Base-by-base conservation (phyloP, 2,113 vertebrate species). In the Charadrius vociferus region DNA sequence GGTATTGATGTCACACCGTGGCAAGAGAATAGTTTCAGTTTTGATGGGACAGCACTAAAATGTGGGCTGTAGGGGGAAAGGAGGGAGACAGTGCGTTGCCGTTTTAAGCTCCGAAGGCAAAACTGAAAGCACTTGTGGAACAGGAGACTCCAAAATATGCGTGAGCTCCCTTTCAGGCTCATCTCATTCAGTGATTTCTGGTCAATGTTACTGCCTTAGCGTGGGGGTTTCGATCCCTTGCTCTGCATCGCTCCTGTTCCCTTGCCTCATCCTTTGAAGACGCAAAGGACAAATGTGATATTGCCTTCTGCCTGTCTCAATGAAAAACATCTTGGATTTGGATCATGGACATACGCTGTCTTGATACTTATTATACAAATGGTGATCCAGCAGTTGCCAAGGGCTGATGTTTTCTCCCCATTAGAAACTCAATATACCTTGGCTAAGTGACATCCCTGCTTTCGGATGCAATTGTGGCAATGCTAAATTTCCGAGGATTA, bases 11-110 rank as follows among this genome's bases (percentile, higher is more conserved):
- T 89, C 91, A 82, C 36, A 22, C 7, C 3, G 3, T 36, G 88
- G 80, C 55, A 45, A 22, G 71, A 52, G 70, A 82, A 68, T 6
- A 53, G 45, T 66, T 82, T 77, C 1, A 7, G 65, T 81, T 80
- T 70, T 87, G 86, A 21, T 88, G 88, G 95, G 82, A 85, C 37
- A 62, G 92, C 73, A 55, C 74, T 81, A 58, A 84, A 94, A 50
- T 56, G 11, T 67, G 61, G 61, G 52, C 65, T 75, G 56, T 12
- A 61, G 39, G 13, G 39, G 47, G 29, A 50, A 73, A 80, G 43
- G 61, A 80, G 9, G 22, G 67, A 73, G 7, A 29, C 59, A 78
- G 3, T 1, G 0, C 3, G 2, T 20, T 59, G 17, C 7, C 15
- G 79, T 88, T 81, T 41, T 53, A 43, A 75, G 50, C 45, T 83